These are phyloP conservation scores for Alloscopus bannaensis DNA, from an alignment of 2,888 invertebrate species.

Conservation along the genomic window DNA sequence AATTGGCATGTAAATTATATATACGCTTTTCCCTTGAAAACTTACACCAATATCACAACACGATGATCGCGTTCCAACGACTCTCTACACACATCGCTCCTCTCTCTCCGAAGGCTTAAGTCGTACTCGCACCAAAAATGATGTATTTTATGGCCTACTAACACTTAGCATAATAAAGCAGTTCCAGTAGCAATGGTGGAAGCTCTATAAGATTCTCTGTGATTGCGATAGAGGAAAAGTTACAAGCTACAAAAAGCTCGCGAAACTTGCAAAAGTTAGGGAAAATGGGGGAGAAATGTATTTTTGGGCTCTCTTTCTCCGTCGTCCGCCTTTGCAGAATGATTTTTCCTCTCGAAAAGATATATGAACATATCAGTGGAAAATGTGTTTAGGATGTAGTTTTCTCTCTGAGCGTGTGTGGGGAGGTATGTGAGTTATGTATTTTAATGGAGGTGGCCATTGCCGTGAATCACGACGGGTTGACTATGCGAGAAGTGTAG, in stretches of 20 bases:
- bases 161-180: constrained; percentile 55
- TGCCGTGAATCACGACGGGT: constrained; percentile 56
- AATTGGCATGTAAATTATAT: too few relatives aligned
- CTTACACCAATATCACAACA: too few relatives aligned
- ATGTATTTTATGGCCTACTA: constrained; percentile 56
- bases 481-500: constrained; percentile 34
- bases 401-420: neutral
- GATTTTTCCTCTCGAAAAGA: neutral
- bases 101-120: too few relatives aligned
- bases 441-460: constrained; percentile 51
- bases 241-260: too few relatives aligned
- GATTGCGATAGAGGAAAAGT: too few relatives aligned
- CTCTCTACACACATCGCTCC: neutral
- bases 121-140: constrained; percentile 38
- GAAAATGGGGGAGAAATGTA: too few relatives aligned
- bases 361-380: constrained; percentile 13
- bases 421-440: constrained; percentile 28
- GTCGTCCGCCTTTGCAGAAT: neutral
- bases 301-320: too few relatives aligned
- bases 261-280: too few relatives aligned
- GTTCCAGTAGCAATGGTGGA: constrained; percentile 16
- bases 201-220: too few relatives aligned
- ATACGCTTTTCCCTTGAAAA: too few relatives aligned
- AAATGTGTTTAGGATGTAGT: constrained; percentile 11
- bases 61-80: too few relatives aligned